phyloP scores from a whole-genome alignment of 2,113 vertebrate genomes.

The Puffinus mauretanicus region DNA sequence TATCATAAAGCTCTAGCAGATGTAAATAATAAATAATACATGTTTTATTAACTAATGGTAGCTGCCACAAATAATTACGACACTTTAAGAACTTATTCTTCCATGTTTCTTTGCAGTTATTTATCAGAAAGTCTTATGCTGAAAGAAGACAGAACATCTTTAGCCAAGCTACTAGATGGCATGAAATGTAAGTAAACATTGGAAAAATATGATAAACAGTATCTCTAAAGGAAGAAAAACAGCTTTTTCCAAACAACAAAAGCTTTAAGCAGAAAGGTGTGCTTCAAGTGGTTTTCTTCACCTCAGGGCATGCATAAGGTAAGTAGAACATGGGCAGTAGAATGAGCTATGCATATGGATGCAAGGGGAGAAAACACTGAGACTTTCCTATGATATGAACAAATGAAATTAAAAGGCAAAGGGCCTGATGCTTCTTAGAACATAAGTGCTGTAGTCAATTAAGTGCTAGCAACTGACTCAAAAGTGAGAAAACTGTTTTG shows the following conservation, averaged over 20 bases:
- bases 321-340: background rate
- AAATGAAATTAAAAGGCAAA: background rate
- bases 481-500: background rate
- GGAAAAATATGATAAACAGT: background rate
- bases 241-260: background rate
- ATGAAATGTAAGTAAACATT: slow-evolving; percentile 88
- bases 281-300: background rate
- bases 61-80: background rate
- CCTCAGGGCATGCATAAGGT: background rate
- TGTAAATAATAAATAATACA: background rate
- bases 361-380: background rate
- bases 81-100: background rate
- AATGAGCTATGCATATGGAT: background rate
- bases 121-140: slow-evolving; percentile 86
- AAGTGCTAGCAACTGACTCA: background rate
- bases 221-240: background rate
- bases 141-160: slow-evolving; percentile 79
- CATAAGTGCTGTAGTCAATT: accelerated
- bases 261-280: background rate
- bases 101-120: slow-evolving; percentile 76
- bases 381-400: background rate
- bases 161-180: slow-evolving; percentile 83
- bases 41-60: background rate
- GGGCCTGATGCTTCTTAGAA: background rate
- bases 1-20: background rate